Evolutionary conservation across 2,797 vertebrate species (phyloP).

Genomic region (Cyprinella venusta): DNA sequence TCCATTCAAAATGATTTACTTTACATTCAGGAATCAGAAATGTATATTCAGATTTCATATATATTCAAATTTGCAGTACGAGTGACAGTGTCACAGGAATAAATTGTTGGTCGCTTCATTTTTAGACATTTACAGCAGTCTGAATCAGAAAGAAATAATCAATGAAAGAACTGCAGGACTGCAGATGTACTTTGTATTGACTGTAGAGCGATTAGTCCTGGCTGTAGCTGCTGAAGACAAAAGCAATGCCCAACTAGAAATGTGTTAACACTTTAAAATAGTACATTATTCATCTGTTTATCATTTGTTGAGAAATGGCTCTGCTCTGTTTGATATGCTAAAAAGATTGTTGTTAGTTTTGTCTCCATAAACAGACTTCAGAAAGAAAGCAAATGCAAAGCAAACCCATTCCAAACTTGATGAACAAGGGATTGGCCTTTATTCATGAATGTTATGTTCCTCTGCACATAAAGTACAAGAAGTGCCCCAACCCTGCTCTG

Average conservation of each 20-base stretch:
- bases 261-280: constrained; percentile 57
- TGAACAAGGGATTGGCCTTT: constrained; percentile 18
- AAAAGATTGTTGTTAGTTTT: constrained; percentile 48
- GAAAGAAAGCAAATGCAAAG: neutral
- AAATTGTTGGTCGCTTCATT: neutral
- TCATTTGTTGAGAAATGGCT: constrained; percentile 64
- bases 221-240: constrained; percentile 59
- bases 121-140: neutral
- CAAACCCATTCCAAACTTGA: constrained; percentile 35
- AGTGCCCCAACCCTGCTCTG: constrained; percentile 1
- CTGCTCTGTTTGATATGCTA: constrained; percentile 66
- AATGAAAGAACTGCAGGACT: neutral
- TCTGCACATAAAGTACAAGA: constrained; percentile 20
- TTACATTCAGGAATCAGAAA: neutral
- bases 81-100: neutral
- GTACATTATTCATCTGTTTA: constrained; percentile 72
- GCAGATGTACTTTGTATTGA: neutral
- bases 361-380: constrained; percentile 29
- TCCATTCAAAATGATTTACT: neutral
- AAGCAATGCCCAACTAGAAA: constrained; percentile 64
- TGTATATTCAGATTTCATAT: neutral
- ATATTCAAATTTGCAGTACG: neutral
- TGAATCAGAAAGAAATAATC: neutral
- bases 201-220: neutral
- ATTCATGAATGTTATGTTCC: constrained; percentile 55